Base-by-base conservation (phyloP, 92 coral and sea anemone genomes). In the Bergia puertoricense region DNA sequence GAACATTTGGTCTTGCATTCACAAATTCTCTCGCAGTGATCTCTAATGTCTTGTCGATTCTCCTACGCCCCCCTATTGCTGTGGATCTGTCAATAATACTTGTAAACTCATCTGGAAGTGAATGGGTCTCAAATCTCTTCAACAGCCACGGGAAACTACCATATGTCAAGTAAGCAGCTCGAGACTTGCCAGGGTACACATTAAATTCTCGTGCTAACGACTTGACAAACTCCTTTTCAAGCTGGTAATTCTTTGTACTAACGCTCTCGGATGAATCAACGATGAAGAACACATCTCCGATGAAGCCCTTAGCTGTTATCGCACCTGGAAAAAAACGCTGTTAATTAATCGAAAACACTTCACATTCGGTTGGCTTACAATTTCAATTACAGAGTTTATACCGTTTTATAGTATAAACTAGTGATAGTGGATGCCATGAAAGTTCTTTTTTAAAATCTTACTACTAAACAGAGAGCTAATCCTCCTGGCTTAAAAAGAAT, bases 191-290 rank as follows among this genome's bases (percentile, higher is more conserved):
- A 44, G 92, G 86, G 46, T 85, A 85, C 50, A 94, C 83, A 85
- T 86, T 86, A 81, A 94, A 92, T 45, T 90, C 89, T 42, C 85
- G 78, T 8, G 93, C 92, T 11, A 94, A 54, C 5, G 88, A 83
- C 82, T 94, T 95, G 30, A 91, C 94, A 88, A 94, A 95, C 0
- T 89, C 82, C 83, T 95, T 95, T 42, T 94, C 93, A 22, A 85
- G 92, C 57, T 79, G 81, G 78, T 84, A 94, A 74, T 91, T 88
- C 6, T 22, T 50, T 0, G 46, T 41, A 30, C 81, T 66, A 54
- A 94, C 98, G 62, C 79, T 75, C 37, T 82, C 66, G 8, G 98
- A 94, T 37, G 95, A 93, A 74, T 94, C 98, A 51, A 90, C 86
- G 45, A 90, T 85, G 77, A 94, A 94, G 20, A 94, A 92, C 39